A percentile compares a stretch with the other conserved stretches of the same genome.
Conservation (phyloP, 1,140 invertebrate species). For the Tetragnatha versicolor region DNA sequence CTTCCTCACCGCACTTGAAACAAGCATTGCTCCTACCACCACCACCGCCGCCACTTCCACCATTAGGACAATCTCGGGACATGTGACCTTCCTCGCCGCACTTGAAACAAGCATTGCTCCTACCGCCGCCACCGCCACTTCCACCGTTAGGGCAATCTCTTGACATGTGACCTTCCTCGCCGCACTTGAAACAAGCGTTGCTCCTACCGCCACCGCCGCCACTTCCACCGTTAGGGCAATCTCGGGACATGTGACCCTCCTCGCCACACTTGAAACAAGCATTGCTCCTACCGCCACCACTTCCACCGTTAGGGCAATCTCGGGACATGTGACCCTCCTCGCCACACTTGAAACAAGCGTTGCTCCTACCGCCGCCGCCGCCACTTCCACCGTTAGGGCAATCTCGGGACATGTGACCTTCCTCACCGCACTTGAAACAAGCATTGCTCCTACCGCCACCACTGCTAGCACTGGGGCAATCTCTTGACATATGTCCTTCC, state of each 20-base stretch:
- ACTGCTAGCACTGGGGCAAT: constrained; percentile 60
- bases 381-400: constrained; percentile 60
- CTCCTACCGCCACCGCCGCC: constrained; percentile 58
- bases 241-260: constrained; percentile 62
- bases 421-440: constrained; percentile 63
- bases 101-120: constrained; percentile 49
- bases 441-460: constrained; percentile 57
- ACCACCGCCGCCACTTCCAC: constrained; percentile 39
- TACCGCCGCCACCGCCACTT: constrained; percentile 37
- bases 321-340: constrained; percentile 62
- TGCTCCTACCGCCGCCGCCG: constrained; percentile 58
- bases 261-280: constrained; percentile 63
- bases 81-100: constrained; percentile 58
- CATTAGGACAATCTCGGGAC: constrained; percentile 58
- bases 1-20: constrained; percentile 63
- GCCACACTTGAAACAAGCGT: constrained; percentile 63
- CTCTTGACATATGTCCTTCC: constrained; percentile 62
- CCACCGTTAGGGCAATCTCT: constrained; percentile 61
- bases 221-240: constrained; percentile 60
- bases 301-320: constrained; percentile 60
- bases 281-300: constrained; percentile 56
- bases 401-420: constrained; percentile 63
- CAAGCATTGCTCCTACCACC: constrained; percentile 60
- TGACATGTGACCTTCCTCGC: constrained; percentile 63
- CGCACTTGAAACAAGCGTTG: constrained; percentile 63